Evolutionary conservation across 2,113 vertebrate species (phyloP), one percentile per base, ranked within the genome.

Genomic region (Tiliqua scincoides): DNA sequence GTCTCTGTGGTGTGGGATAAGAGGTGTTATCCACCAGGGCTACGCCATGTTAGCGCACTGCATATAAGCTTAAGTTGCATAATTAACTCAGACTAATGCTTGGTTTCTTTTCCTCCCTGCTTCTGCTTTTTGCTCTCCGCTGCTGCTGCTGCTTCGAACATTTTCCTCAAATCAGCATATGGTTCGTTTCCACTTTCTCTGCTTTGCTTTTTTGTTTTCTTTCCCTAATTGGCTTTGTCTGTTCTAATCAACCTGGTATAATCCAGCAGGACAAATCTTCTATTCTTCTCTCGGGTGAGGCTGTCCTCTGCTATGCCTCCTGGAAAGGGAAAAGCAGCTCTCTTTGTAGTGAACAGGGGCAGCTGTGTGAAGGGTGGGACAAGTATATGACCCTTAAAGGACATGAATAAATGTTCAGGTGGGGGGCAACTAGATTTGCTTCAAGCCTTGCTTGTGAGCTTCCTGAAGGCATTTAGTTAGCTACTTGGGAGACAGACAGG

Each of bases 111-210:
- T 83, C 93, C 85, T 88, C 91, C 84, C 25, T 62, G 43, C 43
- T 75, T 63, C 68, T 11, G 79, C 91, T 79, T 85, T 87, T 88
- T 89, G 94, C 95, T 93, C 88, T 85, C 95, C 91, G 94, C 96
- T 95, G 96, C 97, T 95, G 97, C 96, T 96, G 97, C 97, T 95
- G 97, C 96, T 96, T 97, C 88, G 96, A 96, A 96, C 95, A 83
- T 95, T 96, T 94, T 93, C 95, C 93, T 93, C 95, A 94, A 93
- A 96, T 95, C 98, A 99, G 98, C 97, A 98, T 91, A 98, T 98
- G 98, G 98, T 99, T 98, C 94, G 98, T 98, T 96, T 91, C 93
- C 92, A 90, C 94, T 97, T 95, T 95, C 93, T 97, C 85, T 85
- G 8, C 92, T 93, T 93, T 79, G 43, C 43, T 48, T 48, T 48